These are phyloP conservation scores for Aegypius monachus DNA, from an alignment of 2,113 vertebrate species.

Conservation along the genomic window DNA sequence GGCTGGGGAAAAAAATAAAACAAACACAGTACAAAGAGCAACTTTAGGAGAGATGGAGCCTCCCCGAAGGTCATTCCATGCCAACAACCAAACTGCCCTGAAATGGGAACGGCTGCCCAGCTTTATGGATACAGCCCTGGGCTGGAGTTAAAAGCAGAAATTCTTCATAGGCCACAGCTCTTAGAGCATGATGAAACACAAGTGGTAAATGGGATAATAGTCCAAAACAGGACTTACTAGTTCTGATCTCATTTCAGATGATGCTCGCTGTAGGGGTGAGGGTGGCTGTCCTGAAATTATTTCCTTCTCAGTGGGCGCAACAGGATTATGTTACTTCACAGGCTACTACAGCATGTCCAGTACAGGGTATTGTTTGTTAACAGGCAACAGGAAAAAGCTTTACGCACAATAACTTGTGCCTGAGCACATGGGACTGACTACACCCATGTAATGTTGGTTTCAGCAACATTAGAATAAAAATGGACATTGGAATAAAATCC, in stretches of 20 bases:
- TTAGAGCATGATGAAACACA: not conserved
- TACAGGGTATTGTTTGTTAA: not conserved
- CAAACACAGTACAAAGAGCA: not conserved
- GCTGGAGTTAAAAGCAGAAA: not conserved
- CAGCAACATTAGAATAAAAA: not conserved
- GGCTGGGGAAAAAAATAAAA: not conserved
- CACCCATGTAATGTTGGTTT: not conserved
- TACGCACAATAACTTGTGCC: not conserved
- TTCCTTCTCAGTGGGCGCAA: not conserved
- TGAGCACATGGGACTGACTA: not conserved
- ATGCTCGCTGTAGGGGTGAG: not conserved
- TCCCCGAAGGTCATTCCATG: not conserved
- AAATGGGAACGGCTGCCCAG: accelerated
- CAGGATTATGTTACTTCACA: not conserved
- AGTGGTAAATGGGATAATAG: not conserved
- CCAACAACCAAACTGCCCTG: not conserved
- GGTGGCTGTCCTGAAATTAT: not conserved
- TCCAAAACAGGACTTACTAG: not conserved
- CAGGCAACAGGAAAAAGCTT: not conserved
- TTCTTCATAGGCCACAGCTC: not conserved
- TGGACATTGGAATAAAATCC: not conserved
- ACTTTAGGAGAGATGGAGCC: not conserved
- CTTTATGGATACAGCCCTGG: not conserved
- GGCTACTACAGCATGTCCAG: not conserved
- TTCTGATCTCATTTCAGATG: not conserved